Percentiles rank a stretch among this genome's conserved stretches.
phyloP scores from a whole-genome alignment of 2,113 vertebrate genomes.

The Pollachius pollachius region DNA sequence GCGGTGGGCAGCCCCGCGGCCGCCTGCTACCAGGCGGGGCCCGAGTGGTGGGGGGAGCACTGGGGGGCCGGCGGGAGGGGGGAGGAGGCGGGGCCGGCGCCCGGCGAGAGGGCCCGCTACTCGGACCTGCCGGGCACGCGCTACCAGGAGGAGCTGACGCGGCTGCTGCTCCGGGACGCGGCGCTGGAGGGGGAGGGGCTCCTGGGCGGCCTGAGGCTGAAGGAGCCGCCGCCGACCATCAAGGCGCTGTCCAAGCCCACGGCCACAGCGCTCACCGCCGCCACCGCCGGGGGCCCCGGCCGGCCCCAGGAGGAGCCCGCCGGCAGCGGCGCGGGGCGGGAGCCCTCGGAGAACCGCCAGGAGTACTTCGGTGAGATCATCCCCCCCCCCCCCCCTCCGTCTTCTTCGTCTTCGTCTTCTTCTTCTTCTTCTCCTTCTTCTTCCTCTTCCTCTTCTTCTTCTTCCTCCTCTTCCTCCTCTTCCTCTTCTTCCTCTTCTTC shows the following conservation, averaged over 20 bases:
- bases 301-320: conserved; percentile 65
- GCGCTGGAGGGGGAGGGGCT: conserved; percentile 61
- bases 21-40: conserved; percentile 54
- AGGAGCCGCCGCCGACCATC: conserved; percentile 47
- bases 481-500: too few species aligned
- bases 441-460: too few species aligned
- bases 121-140: conserved; percentile 74
- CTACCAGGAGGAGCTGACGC: conserved; percentile 82
- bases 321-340: conserved; percentile 41
- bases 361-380: conserved; percentile 84
- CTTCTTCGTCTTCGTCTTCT: too few species aligned
- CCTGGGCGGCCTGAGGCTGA: conserved; percentile 70
- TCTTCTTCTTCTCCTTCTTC: too few species aligned
- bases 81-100: conserved; percentile 44
- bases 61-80: conserved; percentile 27
- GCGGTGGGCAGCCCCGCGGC: conserved; percentile 77
- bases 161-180: conserved; percentile 70
- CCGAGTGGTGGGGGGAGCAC: conserved; percentile 70
- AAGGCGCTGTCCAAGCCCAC: not conserved
- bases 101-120: conserved; percentile 69
- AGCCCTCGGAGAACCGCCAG: conserved; percentile 69
- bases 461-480: too few species aligned
- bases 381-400: not conserved
- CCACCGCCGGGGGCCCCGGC: conserved; percentile 38
- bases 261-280: conserved; percentile 32